A percentile compares a stretch with the other conserved stretches of the same genome.
These are phyloP conservation scores for mouse (Mus musculus) DNA, from an alignment of 2,113 vertebrate genomes.

Conservation along the genomic window DNA sequence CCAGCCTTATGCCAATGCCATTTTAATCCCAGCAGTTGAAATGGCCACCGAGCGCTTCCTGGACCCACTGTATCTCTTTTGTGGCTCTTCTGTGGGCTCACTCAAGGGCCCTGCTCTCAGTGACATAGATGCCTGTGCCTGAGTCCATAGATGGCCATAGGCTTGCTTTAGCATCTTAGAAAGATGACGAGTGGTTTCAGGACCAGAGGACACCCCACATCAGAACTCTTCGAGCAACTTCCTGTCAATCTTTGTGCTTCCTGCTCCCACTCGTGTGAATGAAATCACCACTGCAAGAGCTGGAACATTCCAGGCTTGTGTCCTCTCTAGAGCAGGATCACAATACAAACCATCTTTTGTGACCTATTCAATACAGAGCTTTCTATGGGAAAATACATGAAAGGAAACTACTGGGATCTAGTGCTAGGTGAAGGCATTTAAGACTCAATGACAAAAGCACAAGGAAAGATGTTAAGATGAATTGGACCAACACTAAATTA, in stretches of 20 bases:
- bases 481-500: not conserved
- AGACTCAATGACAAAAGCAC: not conserved
- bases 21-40: not conserved
- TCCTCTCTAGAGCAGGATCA: rapidly evolving
- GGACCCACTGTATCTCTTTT: rapidly evolving
- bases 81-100: too few species aligned
- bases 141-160: not conserved
- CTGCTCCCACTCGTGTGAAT: rapidly evolving
- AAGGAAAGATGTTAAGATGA: not conserved
- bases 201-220: too few species aligned
- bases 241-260: rapidly evolving
- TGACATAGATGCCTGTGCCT: rapidly evolving
- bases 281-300: not conserved
- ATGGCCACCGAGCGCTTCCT: not conserved
- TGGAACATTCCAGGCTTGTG: rapidly evolving
- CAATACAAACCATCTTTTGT: rapidly evolving
- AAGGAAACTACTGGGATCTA: too few species aligned
- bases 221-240: rapidly evolving
- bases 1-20: not conserved
- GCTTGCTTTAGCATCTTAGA: not conserved
- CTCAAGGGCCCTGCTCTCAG: not conserved
- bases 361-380: too few species aligned
- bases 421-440: not conserved
- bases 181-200: not conserved
- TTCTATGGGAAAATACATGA: not conserved